Conservation (phyloP, 1,140 invertebrate species). For the Tetramorium parvispinum region DNA sequence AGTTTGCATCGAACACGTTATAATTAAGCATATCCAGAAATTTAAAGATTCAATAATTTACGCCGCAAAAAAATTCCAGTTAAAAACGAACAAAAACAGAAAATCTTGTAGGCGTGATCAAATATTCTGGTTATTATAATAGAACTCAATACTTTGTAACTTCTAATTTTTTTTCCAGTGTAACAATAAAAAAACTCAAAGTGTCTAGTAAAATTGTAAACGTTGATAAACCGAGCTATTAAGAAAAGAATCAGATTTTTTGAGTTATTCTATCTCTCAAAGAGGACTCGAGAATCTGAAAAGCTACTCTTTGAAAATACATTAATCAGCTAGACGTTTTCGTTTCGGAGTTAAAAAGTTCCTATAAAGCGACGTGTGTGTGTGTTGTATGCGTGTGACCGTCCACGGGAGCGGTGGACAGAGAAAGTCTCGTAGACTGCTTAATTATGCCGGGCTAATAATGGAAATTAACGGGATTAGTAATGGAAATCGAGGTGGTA, state of each 20-base stretch:
- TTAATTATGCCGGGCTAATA: conserved; percentile 50
- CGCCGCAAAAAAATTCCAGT: too few species aligned
- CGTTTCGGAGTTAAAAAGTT: conserved; percentile 21
- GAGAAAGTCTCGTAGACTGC: conserved; percentile 8
- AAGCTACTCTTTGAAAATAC: background rate
- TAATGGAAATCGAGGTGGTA: conserved; percentile 56
- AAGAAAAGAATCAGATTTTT: background rate
- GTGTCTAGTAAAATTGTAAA: background rate
- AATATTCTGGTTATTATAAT: too few species aligned
- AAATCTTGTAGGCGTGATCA: too few species aligned
- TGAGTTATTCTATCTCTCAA: background rate
- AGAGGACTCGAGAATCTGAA: background rate
- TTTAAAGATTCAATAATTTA: background rate
- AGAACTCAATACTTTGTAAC: too few species aligned
- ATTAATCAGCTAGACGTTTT: conserved; percentile 14
- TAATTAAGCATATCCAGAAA: background rate
- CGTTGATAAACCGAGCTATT: background rate
- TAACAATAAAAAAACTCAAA: background rate
- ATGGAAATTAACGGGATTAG: conserved; percentile 68
- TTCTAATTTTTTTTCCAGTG: too few species aligned
- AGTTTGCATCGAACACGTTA: background rate
- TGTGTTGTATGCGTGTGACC: background rate
- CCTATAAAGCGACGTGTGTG: background rate
- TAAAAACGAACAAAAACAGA: too few species aligned
- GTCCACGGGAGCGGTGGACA: conserved; percentile 14